Evolutionary conservation across 2,113 vertebrate species (phyloP).

Genomic region (Amphiprion percula): DNA sequence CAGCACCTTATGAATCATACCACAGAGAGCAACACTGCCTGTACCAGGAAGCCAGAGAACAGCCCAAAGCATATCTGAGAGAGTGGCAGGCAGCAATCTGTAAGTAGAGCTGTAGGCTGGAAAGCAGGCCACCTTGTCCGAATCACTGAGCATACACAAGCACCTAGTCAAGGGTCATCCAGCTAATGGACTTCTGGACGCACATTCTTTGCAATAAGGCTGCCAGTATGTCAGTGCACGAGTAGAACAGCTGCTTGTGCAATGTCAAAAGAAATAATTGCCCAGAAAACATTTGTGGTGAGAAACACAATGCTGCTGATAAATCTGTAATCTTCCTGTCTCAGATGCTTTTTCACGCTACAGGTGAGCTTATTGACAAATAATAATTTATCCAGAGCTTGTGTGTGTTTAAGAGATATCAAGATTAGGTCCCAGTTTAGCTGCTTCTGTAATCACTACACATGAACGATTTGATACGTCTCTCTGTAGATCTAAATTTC

Average conservation of each 20-base stretch:
- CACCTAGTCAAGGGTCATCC: constrained; percentile 66
- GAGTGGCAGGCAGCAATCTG: constrained; percentile 79
- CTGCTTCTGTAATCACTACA: constrained; percentile 26
- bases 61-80: constrained; percentile 61
- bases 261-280: constrained; percentile 54
- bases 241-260: constrained; percentile 37
- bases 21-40: constrained; percentile 63
- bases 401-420: not conserved
- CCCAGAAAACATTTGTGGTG: not conserved
- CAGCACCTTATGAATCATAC: constrained; percentile 78
- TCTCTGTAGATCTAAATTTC: constrained; percentile 58
- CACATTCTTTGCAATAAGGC: constrained; percentile 43
- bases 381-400: constrained; percentile 9
- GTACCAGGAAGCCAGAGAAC: constrained; percentile 61
- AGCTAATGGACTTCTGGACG: constrained; percentile 74
- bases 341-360: constrained; percentile 14
- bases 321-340: constrained; percentile 34
- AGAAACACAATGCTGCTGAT: constrained; percentile 15
- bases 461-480: constrained; percentile 46
- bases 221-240: constrained; percentile 36
- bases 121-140: constrained; percentile 58
- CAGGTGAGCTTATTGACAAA: constrained; percentile 26
- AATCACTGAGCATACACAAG: constrained; percentile 75
- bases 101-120: constrained; percentile 66
- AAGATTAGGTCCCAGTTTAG: constrained; percentile 28